A percentile compares a stretch with the other conserved stretches of the same genome.
Conservation (phyloP, 2,888 invertebrate species). For the Hemistola chrysoprasaria region DNA sequence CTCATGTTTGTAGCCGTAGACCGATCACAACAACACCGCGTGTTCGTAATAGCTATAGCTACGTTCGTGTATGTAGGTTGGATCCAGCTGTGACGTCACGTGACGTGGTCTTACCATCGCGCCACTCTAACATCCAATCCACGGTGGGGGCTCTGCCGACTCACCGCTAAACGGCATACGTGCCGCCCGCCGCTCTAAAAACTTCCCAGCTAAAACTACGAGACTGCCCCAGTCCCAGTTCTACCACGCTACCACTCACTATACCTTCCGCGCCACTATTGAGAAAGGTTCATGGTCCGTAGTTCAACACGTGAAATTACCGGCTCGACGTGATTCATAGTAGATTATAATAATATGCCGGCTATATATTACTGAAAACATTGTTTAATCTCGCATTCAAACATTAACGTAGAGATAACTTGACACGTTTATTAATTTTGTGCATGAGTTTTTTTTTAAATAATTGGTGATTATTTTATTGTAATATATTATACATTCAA, state of each 20-base stretch:
- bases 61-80: conserved; percentile 17
- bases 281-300: conserved; percentile 47
- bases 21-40: conserved; percentile 40
- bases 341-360: conserved; percentile 13
- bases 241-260: conserved; percentile 9
- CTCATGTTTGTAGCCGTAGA: not conserved
- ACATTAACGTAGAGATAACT: conserved; percentile 8
- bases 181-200: conserved; percentile 19
- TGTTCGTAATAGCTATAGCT: conserved; percentile 23
- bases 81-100: conserved; percentile 31
- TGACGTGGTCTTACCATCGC: conserved; percentile 73
- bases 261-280: conserved; percentile 21
- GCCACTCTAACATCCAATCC: conserved; percentile 71
- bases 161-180: conserved; percentile 21
- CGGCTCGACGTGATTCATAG: conserved; percentile 25
- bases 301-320: conserved; percentile 57
- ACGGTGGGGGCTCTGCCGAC: conserved; percentile 28
- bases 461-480: no score
- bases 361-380: conserved; percentile 27
- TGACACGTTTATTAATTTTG: conserved; percentile 9
- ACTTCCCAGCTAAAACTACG: conserved; percentile 35
- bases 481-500: no score
- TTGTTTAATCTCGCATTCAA: conserved; percentile 22
- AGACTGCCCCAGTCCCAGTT: conserved; percentile 10
- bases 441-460: no score